Conservation (phyloP, 1,140 invertebrate genomes). For the Drosophila navojoa region DNA sequence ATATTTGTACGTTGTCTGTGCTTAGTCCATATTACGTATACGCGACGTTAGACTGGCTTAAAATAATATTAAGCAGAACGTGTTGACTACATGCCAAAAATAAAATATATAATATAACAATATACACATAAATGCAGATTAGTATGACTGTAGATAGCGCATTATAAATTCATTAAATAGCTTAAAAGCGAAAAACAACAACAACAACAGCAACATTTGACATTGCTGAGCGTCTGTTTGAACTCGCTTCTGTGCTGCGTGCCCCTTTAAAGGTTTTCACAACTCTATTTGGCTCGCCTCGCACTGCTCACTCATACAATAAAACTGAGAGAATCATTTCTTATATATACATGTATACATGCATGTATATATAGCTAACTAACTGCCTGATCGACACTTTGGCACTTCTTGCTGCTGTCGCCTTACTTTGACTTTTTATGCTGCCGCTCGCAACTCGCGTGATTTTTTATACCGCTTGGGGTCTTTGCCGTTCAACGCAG, state of each 20-base stretch:
- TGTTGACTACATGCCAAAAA: slow-evolving; percentile 26
- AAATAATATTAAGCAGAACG: slow-evolving; percentile 11
- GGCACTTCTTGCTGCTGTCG: slow-evolving; percentile 56
- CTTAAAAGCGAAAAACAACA: slow-evolving; percentile 10
- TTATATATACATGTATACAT: slow-evolving; percentile 2
- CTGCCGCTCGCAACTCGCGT: slow-evolving; percentile 73
- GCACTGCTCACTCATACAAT: slow-evolving; percentile 9
- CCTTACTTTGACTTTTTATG: slow-evolving; percentile 52
- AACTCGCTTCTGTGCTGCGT: no score
- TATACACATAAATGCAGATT: not conserved
- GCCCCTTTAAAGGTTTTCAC: not conserved
- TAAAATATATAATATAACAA: not conserved
- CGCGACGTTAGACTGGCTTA: slow-evolving; percentile 36
- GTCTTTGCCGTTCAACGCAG: slow-evolving; percentile 48
- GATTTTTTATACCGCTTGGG: slow-evolving; percentile 51
- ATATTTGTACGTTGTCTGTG: not conserved
- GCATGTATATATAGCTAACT: slow-evolving; percentile 41
- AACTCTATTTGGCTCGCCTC: not conserved
- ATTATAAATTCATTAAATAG: slow-evolving; percentile 13
- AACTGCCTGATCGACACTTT: slow-evolving; percentile 72
- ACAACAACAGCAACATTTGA: slow-evolving; percentile 33
- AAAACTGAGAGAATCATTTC: slow-evolving; percentile 1
- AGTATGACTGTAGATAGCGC: not conserved
- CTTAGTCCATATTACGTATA: slow-evolving; percentile 27
- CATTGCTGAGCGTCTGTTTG: slow-evolving; percentile 41